Evolutionary conservation across 2,113 vertebrate genomes (phyloP), one percentile per base, ranked within the genome.

Genomic region (Percopsis transmontana): DNA sequence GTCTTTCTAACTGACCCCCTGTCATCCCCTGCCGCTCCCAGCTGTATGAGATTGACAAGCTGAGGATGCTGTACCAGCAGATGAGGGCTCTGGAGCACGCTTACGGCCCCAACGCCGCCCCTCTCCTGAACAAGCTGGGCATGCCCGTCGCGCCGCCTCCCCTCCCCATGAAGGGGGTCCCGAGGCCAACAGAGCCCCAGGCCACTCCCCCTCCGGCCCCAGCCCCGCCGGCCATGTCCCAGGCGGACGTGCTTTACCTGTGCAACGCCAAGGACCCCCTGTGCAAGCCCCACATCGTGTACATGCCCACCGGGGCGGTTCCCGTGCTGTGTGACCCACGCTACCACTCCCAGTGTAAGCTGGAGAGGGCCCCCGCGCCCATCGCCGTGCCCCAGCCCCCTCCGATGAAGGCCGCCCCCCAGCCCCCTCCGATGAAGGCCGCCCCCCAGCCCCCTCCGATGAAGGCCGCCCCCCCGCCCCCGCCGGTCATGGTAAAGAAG

Each of bases 61-160:
- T 94, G 83, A 77, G 93, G 70, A 91, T 92, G 85, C 73, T 91
- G 64, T 94, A 94, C 85, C 91, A 92, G 85, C 91, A 94, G 83
- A 94, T 94, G 93, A 80, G 92, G 12, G 77, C 88, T 48, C 79
- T 94, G 70, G 93, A 94, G 66, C 75, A 92, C 0, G 72, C 85
- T 13, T 86, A 92, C 0, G 93, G 93, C 14, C 89, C 92, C 5
- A 65, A 93, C n/a, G 93, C 92, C 5, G 81, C 91, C 7, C 83
- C 86, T 18, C 90, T 81, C 72, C 93, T 93, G 85, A 91, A 58
- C 82, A 91, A 89, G 19, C 80, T 93, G 52, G 92, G 91, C 1
- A 10, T 92, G 5, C 90, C 88, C 0, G 54, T 76, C 56, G 42
- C 83, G 16, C 55, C 69, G 16, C 90, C 83, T 20, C 88, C 87